These are phyloP conservation scores for Vombatus ursinus DNA, from an alignment of 2,113 vertebrate species.

Conservation along the genomic window DNA sequence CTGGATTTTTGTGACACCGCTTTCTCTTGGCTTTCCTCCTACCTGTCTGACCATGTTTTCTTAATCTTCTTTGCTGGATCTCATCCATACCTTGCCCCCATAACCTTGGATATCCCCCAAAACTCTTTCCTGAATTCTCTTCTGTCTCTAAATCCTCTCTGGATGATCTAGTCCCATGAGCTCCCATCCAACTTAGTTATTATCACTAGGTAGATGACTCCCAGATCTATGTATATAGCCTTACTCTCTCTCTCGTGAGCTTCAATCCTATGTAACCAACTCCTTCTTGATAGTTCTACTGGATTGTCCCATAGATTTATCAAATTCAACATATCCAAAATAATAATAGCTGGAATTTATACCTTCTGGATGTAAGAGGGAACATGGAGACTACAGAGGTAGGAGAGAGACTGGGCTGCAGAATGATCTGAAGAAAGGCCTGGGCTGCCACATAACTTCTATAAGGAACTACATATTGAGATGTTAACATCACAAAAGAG, in stretches of 20 bases:
- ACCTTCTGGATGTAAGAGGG: neutral
- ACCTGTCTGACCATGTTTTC: neutral
- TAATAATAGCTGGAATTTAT: neutral
- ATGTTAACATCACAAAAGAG: too few relatives aligned
- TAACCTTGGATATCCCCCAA: neutral
- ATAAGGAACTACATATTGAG: neutral
- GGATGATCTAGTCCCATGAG: neutral
- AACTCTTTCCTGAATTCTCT: neutral
- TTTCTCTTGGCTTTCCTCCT: neutral
- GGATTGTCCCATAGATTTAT: neutral
- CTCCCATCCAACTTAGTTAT: neutral
- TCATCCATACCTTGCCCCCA: neutral
- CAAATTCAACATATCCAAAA: neutral
- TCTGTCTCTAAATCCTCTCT: neutral
- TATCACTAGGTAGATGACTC: neutral
- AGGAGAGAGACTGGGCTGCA: neutral
- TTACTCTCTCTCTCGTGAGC: neutral
- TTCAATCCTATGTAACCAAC: neutral
- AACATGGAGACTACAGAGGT: neutral
- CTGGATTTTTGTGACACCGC: neutral
- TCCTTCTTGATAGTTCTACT: neutral
- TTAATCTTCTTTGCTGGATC: neutral
- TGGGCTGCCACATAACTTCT: neutral
- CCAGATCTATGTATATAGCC: neutral
- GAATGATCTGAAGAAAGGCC: neutral